A percentile compares a stretch with the other conserved stretches of the same genome.
phyloP scores from a whole-genome alignment of 2,113 vertebrate genomes.

The Pteronura brasiliensis region DNA sequence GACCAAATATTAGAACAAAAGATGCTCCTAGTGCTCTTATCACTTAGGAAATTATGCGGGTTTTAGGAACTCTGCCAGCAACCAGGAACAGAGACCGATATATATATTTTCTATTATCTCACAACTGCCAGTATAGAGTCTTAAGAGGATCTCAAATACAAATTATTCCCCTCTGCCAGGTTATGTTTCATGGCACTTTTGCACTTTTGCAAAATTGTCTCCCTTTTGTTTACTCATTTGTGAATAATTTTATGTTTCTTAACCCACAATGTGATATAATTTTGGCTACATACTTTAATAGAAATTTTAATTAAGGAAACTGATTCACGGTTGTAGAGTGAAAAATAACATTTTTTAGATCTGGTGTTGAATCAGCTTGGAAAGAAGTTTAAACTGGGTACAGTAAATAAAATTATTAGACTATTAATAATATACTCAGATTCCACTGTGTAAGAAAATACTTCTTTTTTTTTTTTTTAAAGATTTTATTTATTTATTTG shows the following conservation, averaged over 20 bases:
- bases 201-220: background rate
- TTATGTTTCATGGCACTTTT: conserved; percentile 22
- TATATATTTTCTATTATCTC: background rate
- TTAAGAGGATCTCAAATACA: conserved; percentile 6
- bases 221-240: background rate
- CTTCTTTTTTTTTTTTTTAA: background rate
- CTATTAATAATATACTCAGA: background rate
- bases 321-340: background rate
- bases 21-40: background rate
- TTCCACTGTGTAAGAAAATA: conserved; percentile 3
- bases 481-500: too few species aligned
- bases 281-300: background rate
- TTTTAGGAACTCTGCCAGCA: background rate
- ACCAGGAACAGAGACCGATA: background rate
- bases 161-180: background rate
- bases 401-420: background rate
- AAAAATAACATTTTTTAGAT: background rate
- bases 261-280: background rate
- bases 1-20: background rate
- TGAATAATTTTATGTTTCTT: conserved; percentile 13
- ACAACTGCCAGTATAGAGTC: background rate
- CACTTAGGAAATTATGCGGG: background rate
- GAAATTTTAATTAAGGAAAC: conserved; percentile 13
- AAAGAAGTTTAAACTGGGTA: conserved; percentile 1
- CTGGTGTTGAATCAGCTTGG: background rate